phyloP scores from a whole-genome alignment of 1,140 invertebrate genomes.

The Drosophila micromelanica region DNA sequence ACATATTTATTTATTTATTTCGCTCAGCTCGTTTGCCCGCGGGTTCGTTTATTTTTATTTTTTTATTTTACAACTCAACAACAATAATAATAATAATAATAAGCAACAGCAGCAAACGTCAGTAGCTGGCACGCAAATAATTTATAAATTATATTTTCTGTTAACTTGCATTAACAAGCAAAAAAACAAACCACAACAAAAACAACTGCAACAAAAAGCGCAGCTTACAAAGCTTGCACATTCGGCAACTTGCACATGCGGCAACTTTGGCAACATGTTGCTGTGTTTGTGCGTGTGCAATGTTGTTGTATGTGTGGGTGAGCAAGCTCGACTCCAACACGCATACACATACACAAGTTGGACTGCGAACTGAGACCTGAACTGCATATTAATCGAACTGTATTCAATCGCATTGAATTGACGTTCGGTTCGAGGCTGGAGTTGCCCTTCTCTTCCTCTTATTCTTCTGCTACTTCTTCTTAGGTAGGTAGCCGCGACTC shows the following conservation, averaged over 20 bases:
- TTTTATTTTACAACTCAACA: slow-evolving; percentile 45
- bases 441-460: slow-evolving; percentile 30
- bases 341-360: slow-evolving; percentile 6
- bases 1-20: slow-evolving; percentile 42
- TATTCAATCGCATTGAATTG: slow-evolving; percentile 68
- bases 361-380: slow-evolving; percentile 33
- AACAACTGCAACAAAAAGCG: slow-evolving; percentile 11
- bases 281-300: slow-evolving; percentile 2
- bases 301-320: slow-evolving; percentile 21
- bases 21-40: slow-evolving; percentile 43
- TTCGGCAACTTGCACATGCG: slow-evolving; percentile 47
- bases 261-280: slow-evolving; percentile 58
- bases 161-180: slow-evolving; percentile 32
- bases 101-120: slow-evolving; percentile 40
- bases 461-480: slow-evolving; percentile 34
- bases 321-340: slow-evolving; percentile 15
- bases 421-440: slow-evolving; percentile 34
- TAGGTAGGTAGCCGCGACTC: slow-evolving; percentile 36
- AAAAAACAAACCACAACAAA: slow-evolving; percentile 10
- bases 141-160: slow-evolving; percentile 51
- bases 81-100: slow-evolving; percentile 50
- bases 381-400: slow-evolving; percentile 77
- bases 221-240: slow-evolving; percentile 31
- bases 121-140: slow-evolving; percentile 67
- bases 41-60: slow-evolving; percentile 33